phyloP scores from a whole-genome alignment of 92 coral and sea anemone species.

The Diadumene lineata region DNA sequence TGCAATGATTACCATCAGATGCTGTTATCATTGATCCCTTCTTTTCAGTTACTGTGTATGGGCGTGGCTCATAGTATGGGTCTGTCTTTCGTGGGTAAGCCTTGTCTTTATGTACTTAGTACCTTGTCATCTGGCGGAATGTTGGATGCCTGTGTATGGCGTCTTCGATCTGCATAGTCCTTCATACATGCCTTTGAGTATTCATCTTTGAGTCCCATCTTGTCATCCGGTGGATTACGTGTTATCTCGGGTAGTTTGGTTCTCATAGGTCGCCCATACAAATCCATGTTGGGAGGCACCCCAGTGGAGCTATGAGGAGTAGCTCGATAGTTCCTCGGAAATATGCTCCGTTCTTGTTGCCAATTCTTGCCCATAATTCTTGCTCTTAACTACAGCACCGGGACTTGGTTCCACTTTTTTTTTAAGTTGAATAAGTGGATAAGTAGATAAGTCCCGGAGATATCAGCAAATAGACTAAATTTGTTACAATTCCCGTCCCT shows the following conservation, averaged over 20 bases:
- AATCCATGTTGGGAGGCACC: conserved; percentile 47
- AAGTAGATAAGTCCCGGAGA: no score
- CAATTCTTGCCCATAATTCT: conserved; percentile 34
- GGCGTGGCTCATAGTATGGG: conserved; percentile 51
- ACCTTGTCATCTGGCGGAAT: conserved; percentile 47
- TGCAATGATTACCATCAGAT: conserved; percentile 8
- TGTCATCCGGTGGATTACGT: conserved; percentile 12
- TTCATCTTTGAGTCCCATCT: conserved; percentile 27
- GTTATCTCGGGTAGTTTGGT: conserved; percentile 54
- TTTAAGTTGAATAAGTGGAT: no score
- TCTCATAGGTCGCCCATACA: conserved; percentile 48
- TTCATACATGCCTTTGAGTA: conserved; percentile 58
- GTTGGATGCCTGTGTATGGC: conserved; percentile 45
- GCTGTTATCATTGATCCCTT: conserved; percentile 72
- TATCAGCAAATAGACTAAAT: no score
- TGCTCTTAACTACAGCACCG: no score
- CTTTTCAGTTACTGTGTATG: conserved; percentile 37
- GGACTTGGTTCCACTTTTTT: no score
- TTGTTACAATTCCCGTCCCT: no score
- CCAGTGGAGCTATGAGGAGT: conserved; percentile 70
- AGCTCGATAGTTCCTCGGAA: conserved; percentile 60
- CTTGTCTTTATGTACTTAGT: conserved; percentile 45
- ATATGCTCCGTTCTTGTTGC: conserved; percentile 45
- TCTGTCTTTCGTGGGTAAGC: conserved; percentile 28
- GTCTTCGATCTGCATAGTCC: conserved; percentile 48